Percentiles rank a stretch among this genome's conserved stretches.
phyloP scores from a whole-genome alignment of 2,113 vertebrate genomes.

The Xenopus borealis region DNA sequence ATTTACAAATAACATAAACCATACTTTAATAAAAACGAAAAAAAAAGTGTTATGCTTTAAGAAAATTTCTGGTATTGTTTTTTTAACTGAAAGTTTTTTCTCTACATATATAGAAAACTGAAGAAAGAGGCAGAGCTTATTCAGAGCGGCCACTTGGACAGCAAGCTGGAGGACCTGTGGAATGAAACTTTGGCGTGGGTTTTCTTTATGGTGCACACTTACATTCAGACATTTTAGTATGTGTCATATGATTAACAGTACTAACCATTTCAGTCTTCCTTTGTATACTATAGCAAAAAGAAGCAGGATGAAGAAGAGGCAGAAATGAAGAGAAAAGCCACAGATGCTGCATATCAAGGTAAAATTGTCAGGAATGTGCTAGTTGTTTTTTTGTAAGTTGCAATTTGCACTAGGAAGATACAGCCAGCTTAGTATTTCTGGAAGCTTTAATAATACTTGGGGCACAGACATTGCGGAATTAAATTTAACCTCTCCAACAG shows the following conservation, averaged over 20 bases:
- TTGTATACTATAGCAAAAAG: conserved; percentile 77
- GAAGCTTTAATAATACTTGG: too few species aligned
- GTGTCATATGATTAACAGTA: neutral
- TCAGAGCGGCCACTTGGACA: conserved; percentile 91
- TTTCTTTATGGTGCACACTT: conserved; percentile 47
- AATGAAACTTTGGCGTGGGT: conserved; percentile 85
- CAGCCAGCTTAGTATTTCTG: too few species aligned
- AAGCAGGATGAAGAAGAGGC: conserved; percentile 95
- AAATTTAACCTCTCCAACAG: too few species aligned
- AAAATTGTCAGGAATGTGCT: conserved; percentile 32
- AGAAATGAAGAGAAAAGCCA: conserved; percentile 91
- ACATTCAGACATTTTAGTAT: neutral
- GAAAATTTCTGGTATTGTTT: too few species aligned
- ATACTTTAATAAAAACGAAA: too few species aligned
- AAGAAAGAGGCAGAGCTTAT: conserved; percentile 96
- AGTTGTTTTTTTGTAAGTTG: neutral
- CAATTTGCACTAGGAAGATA: too few species aligned
- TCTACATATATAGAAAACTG: conserved; percentile 72
- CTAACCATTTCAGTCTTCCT: neutral
- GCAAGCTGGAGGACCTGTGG: conserved; percentile 89
- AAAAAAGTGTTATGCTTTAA: too few species aligned
- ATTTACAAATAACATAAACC: too few species aligned
- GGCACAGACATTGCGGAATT: too few species aligned
- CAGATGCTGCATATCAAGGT: conserved; percentile 94
- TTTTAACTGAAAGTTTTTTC: conserved; percentile 37